Percentiles rank a stretch among this genome's conserved stretches.
phyloP scores from a whole-genome alignment of 1,140 invertebrate genomes.

The Bilobella aurantiaca region DNA sequence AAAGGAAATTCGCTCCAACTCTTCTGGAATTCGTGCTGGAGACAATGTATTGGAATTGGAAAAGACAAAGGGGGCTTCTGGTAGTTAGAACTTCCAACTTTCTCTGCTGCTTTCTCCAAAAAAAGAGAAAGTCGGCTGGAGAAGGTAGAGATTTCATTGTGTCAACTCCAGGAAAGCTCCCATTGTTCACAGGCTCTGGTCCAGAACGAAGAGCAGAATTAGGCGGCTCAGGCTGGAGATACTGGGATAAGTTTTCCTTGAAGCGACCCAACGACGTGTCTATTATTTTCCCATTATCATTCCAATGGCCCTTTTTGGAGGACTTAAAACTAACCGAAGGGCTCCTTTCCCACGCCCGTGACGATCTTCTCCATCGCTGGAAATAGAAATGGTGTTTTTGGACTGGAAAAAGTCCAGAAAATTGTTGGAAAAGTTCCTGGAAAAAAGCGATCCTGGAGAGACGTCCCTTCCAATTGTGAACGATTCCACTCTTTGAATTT shows the following conservation, averaged over 20 bases:
- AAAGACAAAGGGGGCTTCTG: slow-evolving; percentile 1
- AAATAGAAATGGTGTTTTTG: no score
- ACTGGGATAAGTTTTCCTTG: neutral
- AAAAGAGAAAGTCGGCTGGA: neutral
- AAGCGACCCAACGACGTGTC: neutral
- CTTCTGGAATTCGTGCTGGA: neutral
- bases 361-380: neutral
- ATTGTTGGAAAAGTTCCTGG: no score
- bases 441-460: no score
- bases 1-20: neutral
- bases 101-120: neutral
- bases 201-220: neutral
- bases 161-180: neutral
- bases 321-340: no score
- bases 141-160: slow-evolving; percentile 1
- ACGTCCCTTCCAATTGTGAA: no score
- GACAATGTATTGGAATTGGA: slow-evolving; percentile 3
- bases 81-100: neutral
- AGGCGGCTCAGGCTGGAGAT: neutral
- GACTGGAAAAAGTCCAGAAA: no score
- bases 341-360: neutral
- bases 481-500: no score
- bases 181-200: neutral
- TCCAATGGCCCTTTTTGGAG: no score
- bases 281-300: neutral